Evolutionary conservation across 1,140 invertebrate genomes (phyloP).

Genomic region (Atopsyche davidsoni): DNA sequence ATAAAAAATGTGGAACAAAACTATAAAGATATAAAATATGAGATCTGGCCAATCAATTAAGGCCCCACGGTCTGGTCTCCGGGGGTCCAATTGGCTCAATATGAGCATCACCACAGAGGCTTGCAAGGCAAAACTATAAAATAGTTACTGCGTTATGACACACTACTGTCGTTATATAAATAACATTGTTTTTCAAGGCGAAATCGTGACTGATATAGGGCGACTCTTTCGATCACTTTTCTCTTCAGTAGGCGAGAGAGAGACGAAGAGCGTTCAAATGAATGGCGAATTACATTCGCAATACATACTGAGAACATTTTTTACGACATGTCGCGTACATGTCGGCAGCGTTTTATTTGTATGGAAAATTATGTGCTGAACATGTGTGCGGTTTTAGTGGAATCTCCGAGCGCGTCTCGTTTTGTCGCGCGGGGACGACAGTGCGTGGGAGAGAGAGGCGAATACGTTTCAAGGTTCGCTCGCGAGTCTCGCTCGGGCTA

Average conservation of each 20-base stretch:
- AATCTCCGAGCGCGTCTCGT: too few species aligned
- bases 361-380: neutral
- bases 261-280: slow-evolving; percentile 16
- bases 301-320: slow-evolving; percentile 2
- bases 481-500: slow-evolving; percentile 22
- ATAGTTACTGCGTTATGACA: too few species aligned
- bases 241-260: slow-evolving; percentile 16
- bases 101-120: too few species aligned
- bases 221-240: slow-evolving; percentile 19
- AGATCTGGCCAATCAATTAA: too few species aligned
- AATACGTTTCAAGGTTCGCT: neutral
- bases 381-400: too few species aligned
- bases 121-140: too few species aligned
- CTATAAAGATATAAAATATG: too few species aligned
- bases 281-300: slow-evolving; percentile 19
- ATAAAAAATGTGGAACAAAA: too few species aligned
- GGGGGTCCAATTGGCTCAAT: too few species aligned
- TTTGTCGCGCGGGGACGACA: neutral
- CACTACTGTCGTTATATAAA: slow-evolving; percentile 13
- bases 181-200: slow-evolving; percentile 27
- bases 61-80: too few species aligned
- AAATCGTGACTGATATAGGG: slow-evolving; percentile 25
- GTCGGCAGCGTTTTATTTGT: neutral
- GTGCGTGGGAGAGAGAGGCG: slow-evolving; percentile 9
- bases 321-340: neutral